phyloP scores from a whole-genome alignment of 2,113 vertebrate genomes.

The Thermophis baileyi region DNA sequence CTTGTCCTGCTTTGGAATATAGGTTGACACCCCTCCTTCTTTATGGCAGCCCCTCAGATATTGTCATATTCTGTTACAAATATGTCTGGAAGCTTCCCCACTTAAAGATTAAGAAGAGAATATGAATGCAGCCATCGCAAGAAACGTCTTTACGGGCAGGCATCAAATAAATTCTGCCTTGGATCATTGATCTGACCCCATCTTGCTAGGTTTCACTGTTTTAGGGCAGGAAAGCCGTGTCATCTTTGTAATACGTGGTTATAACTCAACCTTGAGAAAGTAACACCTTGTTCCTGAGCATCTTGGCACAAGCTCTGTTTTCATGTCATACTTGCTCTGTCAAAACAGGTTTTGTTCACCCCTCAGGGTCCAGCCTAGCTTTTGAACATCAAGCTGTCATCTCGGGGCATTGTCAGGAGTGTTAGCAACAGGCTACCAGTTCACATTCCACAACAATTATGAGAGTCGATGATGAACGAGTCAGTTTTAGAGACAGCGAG shows the following conservation, averaged over 20 bases:
- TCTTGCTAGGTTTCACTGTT: neutral
- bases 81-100: neutral
- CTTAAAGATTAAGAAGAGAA: neutral
- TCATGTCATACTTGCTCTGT: conserved; percentile 44
- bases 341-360: conserved; percentile 61
- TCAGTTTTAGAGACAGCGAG: conserved; percentile 45
- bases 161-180: neutral
- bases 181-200: neutral
- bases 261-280: conserved; percentile 32
- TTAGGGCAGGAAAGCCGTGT: neutral
- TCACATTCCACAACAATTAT: conserved; percentile 59
- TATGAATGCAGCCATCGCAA: neutral
- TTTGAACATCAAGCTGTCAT: conserved; percentile 63
- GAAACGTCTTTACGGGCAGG: neutral
- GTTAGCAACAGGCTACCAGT: conserved; percentile 41
- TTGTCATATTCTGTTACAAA: no score
- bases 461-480: conserved; percentile 59
- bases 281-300: conserved; percentile 43
- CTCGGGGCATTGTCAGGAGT: conserved; percentile 50
- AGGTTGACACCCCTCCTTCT: no score
- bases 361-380: conserved; percentile 57
- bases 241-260: neutral
- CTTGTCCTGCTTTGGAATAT: no score
- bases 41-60: no score
- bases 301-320: conserved; percentile 37